Evolutionary conservation across 2,888 invertebrate species (phyloP).

Genomic region (Trichogramma dendrolimi): DNA sequence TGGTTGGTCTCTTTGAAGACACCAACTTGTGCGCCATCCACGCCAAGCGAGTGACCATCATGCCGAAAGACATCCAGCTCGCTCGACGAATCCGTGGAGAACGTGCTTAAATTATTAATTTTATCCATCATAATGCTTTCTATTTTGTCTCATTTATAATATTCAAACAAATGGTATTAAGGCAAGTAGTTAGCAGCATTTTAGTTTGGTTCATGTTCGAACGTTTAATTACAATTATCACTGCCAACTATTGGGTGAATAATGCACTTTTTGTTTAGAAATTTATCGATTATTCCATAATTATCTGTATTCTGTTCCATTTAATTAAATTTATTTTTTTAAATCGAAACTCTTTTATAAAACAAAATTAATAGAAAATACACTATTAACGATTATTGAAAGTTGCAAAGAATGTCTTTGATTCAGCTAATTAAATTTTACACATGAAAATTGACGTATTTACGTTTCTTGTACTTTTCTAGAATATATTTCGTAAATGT

Average conservation of each 20-base stretch:
- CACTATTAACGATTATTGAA: too few species aligned
- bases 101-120: conserved; percentile 70
- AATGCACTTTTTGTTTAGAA: not conserved
- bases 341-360: too few species aligned
- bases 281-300: too few species aligned
- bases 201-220: conserved; percentile 34
- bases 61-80: conserved; percentile 96
- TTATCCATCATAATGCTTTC: conserved; percentile 19
- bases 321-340: too few species aligned
- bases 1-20: conserved; percentile 89
- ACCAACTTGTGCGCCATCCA: conserved; percentile 97
- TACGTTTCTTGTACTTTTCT: conserved; percentile 31
- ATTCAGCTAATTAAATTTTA: conserved; percentile 15
- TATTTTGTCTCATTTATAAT: conserved; percentile 35
- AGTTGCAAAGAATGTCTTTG: too few species aligned
- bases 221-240: conserved; percentile 39
- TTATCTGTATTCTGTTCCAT: too few species aligned
- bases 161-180: conserved; percentile 28
- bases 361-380: too few species aligned
- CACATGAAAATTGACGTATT: conserved; percentile 24
- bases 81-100: conserved; percentile 95
- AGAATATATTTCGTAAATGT: conserved; percentile 27
- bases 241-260: conserved; percentile 39
- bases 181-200: conserved; percentile 29
- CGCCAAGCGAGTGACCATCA: conserved; percentile 89